Conservation (phyloP, 2,113 vertebrate species). For the Labrus mixtus region DNA sequence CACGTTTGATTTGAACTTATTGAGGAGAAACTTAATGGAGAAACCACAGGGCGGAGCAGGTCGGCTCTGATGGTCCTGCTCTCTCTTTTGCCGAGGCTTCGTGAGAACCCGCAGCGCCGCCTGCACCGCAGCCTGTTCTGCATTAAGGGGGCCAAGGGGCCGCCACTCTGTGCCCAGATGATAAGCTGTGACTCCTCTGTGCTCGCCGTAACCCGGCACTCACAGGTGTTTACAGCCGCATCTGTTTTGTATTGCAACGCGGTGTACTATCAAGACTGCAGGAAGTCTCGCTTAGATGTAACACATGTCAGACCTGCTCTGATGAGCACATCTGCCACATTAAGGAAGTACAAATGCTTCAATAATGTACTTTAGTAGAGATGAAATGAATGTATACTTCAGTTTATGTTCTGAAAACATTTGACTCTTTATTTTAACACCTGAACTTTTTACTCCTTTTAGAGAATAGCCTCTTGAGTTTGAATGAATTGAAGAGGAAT, state of each 20-base stretch:
- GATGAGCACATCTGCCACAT: constrained; percentile 26
- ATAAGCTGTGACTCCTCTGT: constrained; percentile 68
- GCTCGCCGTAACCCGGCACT: constrained; percentile 64
- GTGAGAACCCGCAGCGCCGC: constrained; percentile 64
- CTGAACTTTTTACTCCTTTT: too few relatives aligned
- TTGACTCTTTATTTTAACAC: too few relatives aligned
- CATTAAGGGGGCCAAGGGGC: constrained; percentile 74
- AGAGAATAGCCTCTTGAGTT: too few relatives aligned
- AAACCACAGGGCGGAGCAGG: constrained; percentile 44
- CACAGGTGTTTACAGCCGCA: constrained; percentile 84
- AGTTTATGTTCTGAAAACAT: too few relatives aligned
- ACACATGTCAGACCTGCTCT: constrained; percentile 49
- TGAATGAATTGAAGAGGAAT: too few relatives aligned
- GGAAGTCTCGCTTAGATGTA: constrained; percentile 51
- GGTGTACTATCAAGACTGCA: constrained; percentile 50
- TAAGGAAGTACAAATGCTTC: not conserved
- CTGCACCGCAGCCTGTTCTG: constrained; percentile 74
- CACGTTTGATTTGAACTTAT: constrained; percentile 34
- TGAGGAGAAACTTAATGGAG: constrained; percentile 46
- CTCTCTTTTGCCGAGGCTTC: constrained; percentile 49
- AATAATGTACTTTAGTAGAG: not conserved
- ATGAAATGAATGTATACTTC: too few relatives aligned
- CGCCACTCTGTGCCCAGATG: constrained; percentile 65
- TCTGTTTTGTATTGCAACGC: constrained; percentile 76
- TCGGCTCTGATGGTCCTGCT: constrained; percentile 38